Evolutionary conservation across 2,888 invertebrate species (phyloP), one percentile per base, ranked within the genome.

Genomic region (Diarsia mendica): DNA sequence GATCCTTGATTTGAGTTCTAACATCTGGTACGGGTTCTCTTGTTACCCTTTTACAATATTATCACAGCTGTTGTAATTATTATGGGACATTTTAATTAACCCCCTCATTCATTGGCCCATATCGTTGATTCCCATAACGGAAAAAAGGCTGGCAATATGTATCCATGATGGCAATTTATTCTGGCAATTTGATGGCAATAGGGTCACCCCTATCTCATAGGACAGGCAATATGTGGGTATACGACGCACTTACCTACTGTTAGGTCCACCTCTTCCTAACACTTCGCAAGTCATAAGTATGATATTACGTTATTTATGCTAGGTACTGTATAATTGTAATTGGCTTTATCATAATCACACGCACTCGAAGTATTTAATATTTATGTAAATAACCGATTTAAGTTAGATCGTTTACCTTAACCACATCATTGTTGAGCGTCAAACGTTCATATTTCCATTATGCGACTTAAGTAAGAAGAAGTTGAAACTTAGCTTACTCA

Each of bases 401-500:
- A 58, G 46, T 60, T 58, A n/a, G 39, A 28, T 67, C 18, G 8
- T 3, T 53, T 5, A 76, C 68, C 48, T 20, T 0, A 33, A 49
- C 49, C 44, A 58, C 18, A 15, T 64, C 44, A 51, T 73, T 51
- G 74, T 65, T 46, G 13, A 51, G 15, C 46, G n/a, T 2, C 63
- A 72, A 72, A 80, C 44, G 44, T 28, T 28, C 13, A 39, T 74
- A n/a, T 74, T 66, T 75, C 46, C 66, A 49, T 33, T 75, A 39
- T 23, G 39, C 33, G 23, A 80, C 55, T 64, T 46, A 60, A 65
- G 33, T 49, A 39, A 28, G 28, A 28, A 28, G 9, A 55, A 66
- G 63, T 67, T 46, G 48, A 53, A 82, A 66, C 46, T 83, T 70
- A 5, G 48, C 55, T 78, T 58, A 66, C 23, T 67, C 20, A 68